Evolutionary conservation across 2,888 invertebrate genomes (phyloP).

Genomic region (Capitulum mitella): DNA sequence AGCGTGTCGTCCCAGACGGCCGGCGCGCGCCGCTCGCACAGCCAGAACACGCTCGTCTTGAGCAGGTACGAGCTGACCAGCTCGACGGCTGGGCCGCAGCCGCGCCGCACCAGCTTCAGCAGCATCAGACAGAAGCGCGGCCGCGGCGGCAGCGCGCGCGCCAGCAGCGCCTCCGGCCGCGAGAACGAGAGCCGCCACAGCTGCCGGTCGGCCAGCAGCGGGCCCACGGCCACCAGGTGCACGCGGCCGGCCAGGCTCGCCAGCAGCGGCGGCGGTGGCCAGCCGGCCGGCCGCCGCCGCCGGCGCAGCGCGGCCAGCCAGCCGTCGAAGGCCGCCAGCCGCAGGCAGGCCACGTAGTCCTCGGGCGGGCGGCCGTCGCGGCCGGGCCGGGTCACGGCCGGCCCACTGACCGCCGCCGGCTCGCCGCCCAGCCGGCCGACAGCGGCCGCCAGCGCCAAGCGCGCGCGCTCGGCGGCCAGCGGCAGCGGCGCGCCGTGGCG

Average conservation of each 20-base stretch:
- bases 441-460: background rate
- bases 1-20: background rate
- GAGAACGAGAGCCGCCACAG: slow-evolving; percentile 2
- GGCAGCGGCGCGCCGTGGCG: background rate
- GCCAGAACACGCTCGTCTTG: background rate
- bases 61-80: background rate
- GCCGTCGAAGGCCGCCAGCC: background rate
- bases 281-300: slow-evolving; percentile 2
- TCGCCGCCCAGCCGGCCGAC: background rate
- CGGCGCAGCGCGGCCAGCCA: background rate
- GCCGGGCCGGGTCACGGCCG: background rate
- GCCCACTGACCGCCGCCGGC: background rate
- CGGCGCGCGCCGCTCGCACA: background rate
- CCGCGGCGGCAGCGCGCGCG: background rate
- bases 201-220: background rate
- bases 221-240: background rate
- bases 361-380: background rate
- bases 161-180: background rate
- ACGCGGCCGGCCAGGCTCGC: background rate
- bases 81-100: too few relatives aligned
- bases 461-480: background rate
- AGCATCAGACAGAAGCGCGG: background rate
- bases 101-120: background rate
- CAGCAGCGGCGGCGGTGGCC: background rate
- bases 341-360: background rate